phyloP scores from a whole-genome alignment of 2,797 vertebrate genomes.

The Buceros bicornis region DNA sequence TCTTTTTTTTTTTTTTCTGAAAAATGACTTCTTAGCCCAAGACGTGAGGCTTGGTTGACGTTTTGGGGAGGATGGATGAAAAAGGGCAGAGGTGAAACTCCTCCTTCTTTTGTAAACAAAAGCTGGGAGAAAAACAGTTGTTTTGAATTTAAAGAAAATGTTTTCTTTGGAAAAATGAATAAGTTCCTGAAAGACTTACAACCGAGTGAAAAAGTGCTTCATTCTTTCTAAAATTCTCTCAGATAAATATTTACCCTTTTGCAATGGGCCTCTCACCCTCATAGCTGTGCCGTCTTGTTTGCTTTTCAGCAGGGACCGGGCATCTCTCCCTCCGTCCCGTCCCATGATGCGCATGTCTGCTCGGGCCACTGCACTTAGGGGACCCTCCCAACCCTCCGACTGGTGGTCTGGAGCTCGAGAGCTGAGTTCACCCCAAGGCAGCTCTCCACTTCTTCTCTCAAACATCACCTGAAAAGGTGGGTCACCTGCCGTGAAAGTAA shows the following conservation, averaged over 20 bases:
- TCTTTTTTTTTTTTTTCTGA: rapidly evolving
- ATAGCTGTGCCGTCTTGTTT: rapidly evolving
- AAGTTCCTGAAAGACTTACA: slow-evolving; percentile 25
- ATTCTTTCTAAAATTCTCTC: neutral
- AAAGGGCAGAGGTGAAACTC: slow-evolving; percentile 34
- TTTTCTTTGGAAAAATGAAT: slow-evolving; percentile 28
- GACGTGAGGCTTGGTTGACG: neutral
- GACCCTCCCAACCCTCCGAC: neutral
- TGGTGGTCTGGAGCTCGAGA: neutral
- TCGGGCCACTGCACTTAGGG: neutral
- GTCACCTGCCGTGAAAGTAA: neutral
- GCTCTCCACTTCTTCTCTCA: neutral
- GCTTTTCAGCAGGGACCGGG: neutral
- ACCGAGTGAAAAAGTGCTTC: neutral
- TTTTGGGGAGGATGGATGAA: neutral
- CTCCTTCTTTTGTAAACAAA: slow-evolving; percentile 41
- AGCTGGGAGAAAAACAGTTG: slow-evolving; percentile 27
- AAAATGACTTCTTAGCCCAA: neutral
- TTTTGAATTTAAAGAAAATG: slow-evolving; percentile 46
- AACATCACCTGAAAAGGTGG: neutral
- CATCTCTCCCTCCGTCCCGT: neutral
- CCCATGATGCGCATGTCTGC: neutral
- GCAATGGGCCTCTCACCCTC: neutral
- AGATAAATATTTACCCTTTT: neutral
- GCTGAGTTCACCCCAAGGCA: neutral